Percentiles rank a stretch among this genome's conserved stretches.
phyloP scores from a whole-genome alignment of 2,113 vertebrate species.

The Zosterops borbonicus region DNA sequence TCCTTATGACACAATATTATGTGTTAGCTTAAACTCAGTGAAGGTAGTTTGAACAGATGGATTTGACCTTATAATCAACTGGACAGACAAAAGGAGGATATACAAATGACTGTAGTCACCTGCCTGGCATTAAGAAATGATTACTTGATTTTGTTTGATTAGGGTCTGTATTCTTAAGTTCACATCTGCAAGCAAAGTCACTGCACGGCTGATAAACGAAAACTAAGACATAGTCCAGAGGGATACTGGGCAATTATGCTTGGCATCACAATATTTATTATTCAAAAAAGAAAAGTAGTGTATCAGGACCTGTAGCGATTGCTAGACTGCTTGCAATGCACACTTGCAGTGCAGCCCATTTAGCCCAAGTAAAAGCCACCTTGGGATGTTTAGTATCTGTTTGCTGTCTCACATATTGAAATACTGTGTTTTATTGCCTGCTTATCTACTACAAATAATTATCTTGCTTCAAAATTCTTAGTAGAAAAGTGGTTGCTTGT shows the following conservation, averaged over 20 bases:
- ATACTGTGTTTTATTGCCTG: background rate
- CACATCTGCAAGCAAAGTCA: background rate
- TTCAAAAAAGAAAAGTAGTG: background rate
- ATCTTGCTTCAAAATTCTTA: background rate
- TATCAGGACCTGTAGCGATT: fast-evolving
- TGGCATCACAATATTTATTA: background rate
- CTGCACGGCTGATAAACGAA: background rate
- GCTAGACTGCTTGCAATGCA: background rate
- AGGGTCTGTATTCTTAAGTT: background rate
- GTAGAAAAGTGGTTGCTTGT: background rate
- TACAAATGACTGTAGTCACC: background rate
- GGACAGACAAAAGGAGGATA: background rate
- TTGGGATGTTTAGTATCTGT: background rate
- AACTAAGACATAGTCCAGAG: too few relatives aligned
- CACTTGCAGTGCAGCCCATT: background rate
- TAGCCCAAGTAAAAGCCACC: background rate
- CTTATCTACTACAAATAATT: background rate
- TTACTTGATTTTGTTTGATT: background rate
- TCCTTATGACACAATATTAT: background rate
- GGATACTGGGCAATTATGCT: background rate
- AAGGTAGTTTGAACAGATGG: background rate
- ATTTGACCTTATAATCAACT: background rate
- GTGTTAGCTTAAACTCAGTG: background rate
- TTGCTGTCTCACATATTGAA: background rate
- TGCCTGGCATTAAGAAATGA: background rate